Evolutionary conservation across 2,888 invertebrate genomes (phyloP).

Genomic region (Campopleginae sp.): DNA sequence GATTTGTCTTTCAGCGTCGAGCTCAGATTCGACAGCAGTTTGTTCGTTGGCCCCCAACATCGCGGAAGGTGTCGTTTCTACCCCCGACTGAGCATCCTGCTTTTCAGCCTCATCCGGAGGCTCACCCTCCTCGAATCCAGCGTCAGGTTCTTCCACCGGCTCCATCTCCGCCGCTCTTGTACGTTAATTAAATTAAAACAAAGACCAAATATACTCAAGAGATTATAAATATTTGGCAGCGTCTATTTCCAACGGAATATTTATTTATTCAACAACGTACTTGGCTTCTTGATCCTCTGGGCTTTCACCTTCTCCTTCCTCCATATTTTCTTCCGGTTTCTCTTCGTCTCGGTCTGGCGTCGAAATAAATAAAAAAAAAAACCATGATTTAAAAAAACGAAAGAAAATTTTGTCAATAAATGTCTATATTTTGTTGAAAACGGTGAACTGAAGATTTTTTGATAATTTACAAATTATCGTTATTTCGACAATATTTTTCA

Average conservation of each 20-base stretch:
- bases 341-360: conserved; percentile 37
- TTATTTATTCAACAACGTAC: conserved; percentile 44
- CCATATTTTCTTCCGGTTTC: conserved; percentile 39
- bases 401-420: too few relatives aligned
- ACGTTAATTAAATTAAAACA: conserved; percentile 43
- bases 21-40: conserved; percentile 84
- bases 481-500: too few relatives aligned
- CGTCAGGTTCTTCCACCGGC: conserved; percentile 62
- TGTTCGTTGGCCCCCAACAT: conserved; percentile 80
- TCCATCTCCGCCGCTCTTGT: conserved; percentile 26
- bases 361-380: background rate
- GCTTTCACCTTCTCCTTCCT: conserved; percentile 59
- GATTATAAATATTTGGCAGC: conserved; percentile 4
- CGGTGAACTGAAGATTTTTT: too few relatives aligned
- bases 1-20: conserved; percentile 71
- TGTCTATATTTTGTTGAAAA: too few relatives aligned
- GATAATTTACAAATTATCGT: too few relatives aligned
- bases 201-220: background rate
- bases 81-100: conserved; percentile 78
- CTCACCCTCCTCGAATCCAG: conserved; percentile 65
- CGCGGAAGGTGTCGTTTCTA: conserved; percentile 69
- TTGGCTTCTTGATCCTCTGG: conserved; percentile 56
- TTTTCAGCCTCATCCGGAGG: conserved; percentile 83
- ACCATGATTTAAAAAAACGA: too few relatives aligned
- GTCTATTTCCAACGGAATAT: background rate